Conservation (phyloP, 2,113 vertebrate species). For the Cavia porcellus region DNA sequence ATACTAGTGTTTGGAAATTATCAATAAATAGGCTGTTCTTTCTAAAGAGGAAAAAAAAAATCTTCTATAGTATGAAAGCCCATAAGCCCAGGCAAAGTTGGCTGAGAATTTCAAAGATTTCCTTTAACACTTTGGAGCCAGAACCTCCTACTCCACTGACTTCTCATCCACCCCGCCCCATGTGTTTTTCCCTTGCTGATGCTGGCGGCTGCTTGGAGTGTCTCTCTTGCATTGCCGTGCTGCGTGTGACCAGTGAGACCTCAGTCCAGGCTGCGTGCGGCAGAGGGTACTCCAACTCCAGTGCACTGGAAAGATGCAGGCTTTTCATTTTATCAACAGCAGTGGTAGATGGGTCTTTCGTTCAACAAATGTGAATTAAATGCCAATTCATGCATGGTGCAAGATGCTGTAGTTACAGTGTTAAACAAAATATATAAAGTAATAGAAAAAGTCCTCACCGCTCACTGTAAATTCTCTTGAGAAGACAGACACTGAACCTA, state of each 20-base stretch:
- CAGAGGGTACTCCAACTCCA: not conserved
- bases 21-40: not conserved
- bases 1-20: not conserved
- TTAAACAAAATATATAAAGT: not conserved
- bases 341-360: not conserved
- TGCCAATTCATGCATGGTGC: not conserved
- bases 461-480: not conserved
- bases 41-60: not conserved
- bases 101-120: not conserved
- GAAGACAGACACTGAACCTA: not conserved
- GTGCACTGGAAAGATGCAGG: not conserved
- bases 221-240: not conserved
- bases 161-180: not conserved
- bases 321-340: not conserved
- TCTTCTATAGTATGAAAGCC: too few relatives aligned
- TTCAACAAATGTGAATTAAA: not conserved
- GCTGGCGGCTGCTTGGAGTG: fast-evolving
- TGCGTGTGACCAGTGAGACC: not conserved
- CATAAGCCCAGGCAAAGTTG: not conserved
- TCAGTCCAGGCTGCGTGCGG: not conserved
- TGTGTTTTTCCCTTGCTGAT: not conserved
- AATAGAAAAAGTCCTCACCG: not conserved
- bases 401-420: too few relatives aligned
- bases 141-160: not conserved
- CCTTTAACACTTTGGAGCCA: not conserved